phyloP scores from a whole-genome alignment of 2,113 vertebrate species.

The Numenius arquata region DNA sequence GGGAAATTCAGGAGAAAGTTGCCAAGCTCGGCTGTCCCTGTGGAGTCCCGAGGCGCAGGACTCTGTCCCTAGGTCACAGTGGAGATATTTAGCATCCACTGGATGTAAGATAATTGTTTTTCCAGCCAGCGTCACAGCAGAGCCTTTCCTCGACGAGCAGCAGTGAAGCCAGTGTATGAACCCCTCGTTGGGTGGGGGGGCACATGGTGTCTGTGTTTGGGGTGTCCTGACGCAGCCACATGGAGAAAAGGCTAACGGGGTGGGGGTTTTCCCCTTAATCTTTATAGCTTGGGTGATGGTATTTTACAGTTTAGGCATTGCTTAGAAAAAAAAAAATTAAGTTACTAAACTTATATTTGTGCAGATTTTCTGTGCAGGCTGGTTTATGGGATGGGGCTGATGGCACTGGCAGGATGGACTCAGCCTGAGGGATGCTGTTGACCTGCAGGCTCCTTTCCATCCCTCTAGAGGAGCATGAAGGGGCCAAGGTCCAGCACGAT shows the following conservation, averaged over 20 bases:
- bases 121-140: neutral
- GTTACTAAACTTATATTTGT: fast-evolving
- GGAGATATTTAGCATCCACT: neutral
- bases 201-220: neutral
- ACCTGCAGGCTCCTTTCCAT: neutral
- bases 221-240: neutral
- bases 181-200: neutral
- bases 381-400: fast-evolving
- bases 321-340: too few species aligned
- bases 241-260: neutral
- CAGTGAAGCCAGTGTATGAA: fast-evolving
- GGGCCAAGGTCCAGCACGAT: fast-evolving
- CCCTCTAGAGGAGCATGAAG: fast-evolving
- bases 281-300: neutral
- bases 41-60: fast-evolving
- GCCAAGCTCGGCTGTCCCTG: neutral
- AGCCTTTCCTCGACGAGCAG: neutral
- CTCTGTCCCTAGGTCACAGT: neutral
- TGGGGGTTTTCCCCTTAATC: neutral
- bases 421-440: fast-evolving
- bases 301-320: neutral
- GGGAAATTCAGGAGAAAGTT: neutral
- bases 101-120: neutral
- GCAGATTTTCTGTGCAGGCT: neutral
- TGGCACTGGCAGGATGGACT: fast-evolving